Evolutionary conservation across 2,113 vertebrate genomes (phyloP), one percentile per base, ranked within the genome.

Genomic region (Zosterops pallidus): DNA sequence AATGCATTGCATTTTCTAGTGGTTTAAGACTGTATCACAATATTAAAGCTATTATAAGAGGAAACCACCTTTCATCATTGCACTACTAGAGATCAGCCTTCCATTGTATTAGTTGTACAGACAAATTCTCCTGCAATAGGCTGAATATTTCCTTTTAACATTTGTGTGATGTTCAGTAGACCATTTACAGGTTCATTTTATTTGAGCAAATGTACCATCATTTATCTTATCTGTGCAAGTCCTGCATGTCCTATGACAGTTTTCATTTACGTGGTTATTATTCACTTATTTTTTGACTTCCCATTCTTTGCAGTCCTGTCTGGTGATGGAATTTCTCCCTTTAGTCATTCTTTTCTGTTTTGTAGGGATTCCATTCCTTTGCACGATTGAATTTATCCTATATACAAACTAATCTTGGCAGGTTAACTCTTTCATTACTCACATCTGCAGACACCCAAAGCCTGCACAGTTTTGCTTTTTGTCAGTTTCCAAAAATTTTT

Each of bases 231-330:
- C n/a, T 31, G 5, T 80, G 70, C 14, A 67, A 86, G 52, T 65
- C 68, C 87, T 90, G 46, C 41, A 72, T 47, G 50, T 95, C 59
- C 31, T 55, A 31, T 72, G 72, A 80, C 52, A 85, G 59, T 74
- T 93, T 95, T 91, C 12, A 85, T 96, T 89, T 95, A 60, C 74
- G 71, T 11, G 11, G 46, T 79, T 86, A 60, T 92, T 89, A 92
- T 89, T 92, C 25, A 70, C 18, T 68, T 89, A 8, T 63, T 70
- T 88, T 92, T 74, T 79, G 35, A 57, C 37, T 83, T 60, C 22
- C 4, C 8, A 29, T 95, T 89, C 82, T 90, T 79, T 71, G 31
- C 31, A 92, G 29, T 65, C 39, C 37, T 60, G 24, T 33, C 18
- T 47, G 26, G 22, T 67, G 46, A 72, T 63, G 60, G 29, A 78